A percentile compares a stretch with the other conserved stretches of the same genome.
These are phyloP conservation scores for Papilio polyxenes DNA, from an alignment of 1,140 invertebrate species.

Conservation along the genomic window DNA sequence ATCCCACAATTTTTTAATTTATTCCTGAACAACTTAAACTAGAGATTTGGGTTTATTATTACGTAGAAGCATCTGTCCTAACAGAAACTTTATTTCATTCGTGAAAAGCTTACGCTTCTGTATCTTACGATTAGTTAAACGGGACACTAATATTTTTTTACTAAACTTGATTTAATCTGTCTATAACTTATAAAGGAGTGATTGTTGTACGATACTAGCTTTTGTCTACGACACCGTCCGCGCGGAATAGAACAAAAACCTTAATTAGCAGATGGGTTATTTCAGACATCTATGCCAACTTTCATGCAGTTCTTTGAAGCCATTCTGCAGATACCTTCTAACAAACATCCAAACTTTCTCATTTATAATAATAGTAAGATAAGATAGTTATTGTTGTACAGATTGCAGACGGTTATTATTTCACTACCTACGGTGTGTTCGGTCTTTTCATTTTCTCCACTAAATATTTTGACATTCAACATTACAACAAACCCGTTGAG, in stretches of 20 bases:
- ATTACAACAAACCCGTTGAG: not conserved
- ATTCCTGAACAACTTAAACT: not conserved
- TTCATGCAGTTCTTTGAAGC: too few relatives aligned
- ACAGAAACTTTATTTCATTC: not conserved
- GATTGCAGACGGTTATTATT: not conserved
- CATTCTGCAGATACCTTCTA: too few relatives aligned
- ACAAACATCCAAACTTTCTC: too few relatives aligned
- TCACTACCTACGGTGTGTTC: not conserved
- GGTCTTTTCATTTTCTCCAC: not conserved
- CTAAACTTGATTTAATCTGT: too few relatives aligned
- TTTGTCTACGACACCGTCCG: too few relatives aligned
- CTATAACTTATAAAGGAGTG: too few relatives aligned
- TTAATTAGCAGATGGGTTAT: too few relatives aligned
- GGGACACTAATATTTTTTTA: not conserved
- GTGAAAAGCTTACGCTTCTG: not conserved
- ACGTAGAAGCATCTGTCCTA: not conserved
- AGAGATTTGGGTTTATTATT: not conserved
- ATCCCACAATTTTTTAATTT: not conserved
- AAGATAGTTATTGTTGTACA: not conserved
- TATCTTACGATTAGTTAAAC: not conserved
- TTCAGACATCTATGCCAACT: too few relatives aligned
- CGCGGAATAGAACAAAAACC: too few relatives aligned
- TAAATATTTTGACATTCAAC: slow-evolving; percentile 5
- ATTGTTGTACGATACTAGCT: not conserved
- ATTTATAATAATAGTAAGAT: too few relatives aligned